These are phyloP conservation scores for Alviniconcha strummeri DNA, from an alignment of 2,888 invertebrate species.

Conservation along the genomic window DNA sequence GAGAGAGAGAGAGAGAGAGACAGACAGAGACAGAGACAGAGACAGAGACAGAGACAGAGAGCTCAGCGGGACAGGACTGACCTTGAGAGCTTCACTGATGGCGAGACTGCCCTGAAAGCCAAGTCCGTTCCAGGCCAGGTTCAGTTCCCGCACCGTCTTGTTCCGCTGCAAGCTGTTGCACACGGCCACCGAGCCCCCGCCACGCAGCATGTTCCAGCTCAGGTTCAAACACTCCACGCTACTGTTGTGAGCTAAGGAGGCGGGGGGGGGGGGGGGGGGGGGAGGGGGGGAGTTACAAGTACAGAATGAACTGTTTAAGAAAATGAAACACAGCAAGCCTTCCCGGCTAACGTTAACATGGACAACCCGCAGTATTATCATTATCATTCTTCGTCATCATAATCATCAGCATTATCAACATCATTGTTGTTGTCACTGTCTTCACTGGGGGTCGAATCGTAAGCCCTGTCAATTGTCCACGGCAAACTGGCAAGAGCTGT, in stretches of 20 bases:
- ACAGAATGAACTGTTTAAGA: neutral
- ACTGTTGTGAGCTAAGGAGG: constrained; percentile 46
- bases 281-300: neutral
- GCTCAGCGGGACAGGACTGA: neutral
- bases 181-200: constrained; percentile 66
- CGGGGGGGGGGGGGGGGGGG: too few relatives aligned
- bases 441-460: too few relatives aligned
- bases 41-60: too few relatives aligned
- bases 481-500: too few relatives aligned
- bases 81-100: constrained; percentile 61
- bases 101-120: constrained; percentile 68
- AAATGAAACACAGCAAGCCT: too few relatives aligned
- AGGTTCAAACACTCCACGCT: constrained; percentile 61
- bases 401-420: too few relatives aligned
- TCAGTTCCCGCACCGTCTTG: constrained; percentile 50
- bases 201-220: constrained; percentile 70
- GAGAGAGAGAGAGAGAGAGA: too few relatives aligned
- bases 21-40: too few relatives aligned
- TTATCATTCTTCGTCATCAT: too few relatives aligned
- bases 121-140: constrained; percentile 70
- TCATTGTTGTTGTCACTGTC: too few relatives aligned
- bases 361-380: neutral
- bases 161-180: constrained; percentile 67
- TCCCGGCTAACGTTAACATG: neutral
- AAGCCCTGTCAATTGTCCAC: too few relatives aligned